Percentiles rank a stretch among this genome's conserved stretches.
These are phyloP conservation scores for Watsonalla cultraria DNA, from an alignment of 2,888 invertebrate species.

Conservation along the genomic window DNA sequence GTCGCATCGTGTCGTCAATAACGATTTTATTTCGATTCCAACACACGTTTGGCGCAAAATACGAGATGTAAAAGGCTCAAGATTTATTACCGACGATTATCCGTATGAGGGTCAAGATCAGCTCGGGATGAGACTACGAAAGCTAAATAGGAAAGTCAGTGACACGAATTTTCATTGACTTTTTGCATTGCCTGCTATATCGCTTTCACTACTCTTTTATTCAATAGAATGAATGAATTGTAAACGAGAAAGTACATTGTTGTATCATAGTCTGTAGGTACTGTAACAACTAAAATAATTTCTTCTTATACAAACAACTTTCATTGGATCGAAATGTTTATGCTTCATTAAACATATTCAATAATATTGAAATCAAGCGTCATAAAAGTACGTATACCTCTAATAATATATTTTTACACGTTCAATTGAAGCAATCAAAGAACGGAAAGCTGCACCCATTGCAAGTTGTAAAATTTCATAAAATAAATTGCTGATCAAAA, in stretches of 20 bases:
- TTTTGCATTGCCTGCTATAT: constrained; percentile 64
- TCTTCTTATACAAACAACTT: constrained; percentile 46
- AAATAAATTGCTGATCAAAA: constrained; percentile 39
- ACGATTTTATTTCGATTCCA: background rate
- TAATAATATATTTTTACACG: constrained; percentile 14
- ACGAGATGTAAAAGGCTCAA: constrained; percentile 2
- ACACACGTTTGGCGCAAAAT: background rate
- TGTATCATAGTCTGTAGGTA: constrained; percentile 26
- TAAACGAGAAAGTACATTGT: constrained; percentile 73
- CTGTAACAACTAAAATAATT: constrained; percentile 44
- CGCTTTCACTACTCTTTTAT: constrained; percentile 74
- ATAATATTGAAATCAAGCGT: constrained; percentile 37
- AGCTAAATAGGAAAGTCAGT: constrained; percentile 65
- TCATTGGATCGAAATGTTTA: constrained; percentile 41
- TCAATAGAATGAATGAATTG: constrained; percentile 61
- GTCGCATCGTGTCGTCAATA: background rate
- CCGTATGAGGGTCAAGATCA: constrained; percentile 55
- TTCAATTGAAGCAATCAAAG: constrained; percentile 33
- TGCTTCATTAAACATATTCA: constrained; percentile 36
- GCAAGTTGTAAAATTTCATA: constrained; percentile 31
- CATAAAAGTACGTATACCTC: constrained; percentile 18
- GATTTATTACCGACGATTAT: constrained; percentile 25
- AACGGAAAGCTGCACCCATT: constrained; percentile 28
- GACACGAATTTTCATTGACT: constrained; percentile 73
- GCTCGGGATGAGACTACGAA: constrained; percentile 41